A percentile compares a stretch with the other conserved stretches of the same genome.
Evolutionary conservation across 2,888 invertebrate species (phyloP).

Genomic region (Tachina grossa): DNA sequence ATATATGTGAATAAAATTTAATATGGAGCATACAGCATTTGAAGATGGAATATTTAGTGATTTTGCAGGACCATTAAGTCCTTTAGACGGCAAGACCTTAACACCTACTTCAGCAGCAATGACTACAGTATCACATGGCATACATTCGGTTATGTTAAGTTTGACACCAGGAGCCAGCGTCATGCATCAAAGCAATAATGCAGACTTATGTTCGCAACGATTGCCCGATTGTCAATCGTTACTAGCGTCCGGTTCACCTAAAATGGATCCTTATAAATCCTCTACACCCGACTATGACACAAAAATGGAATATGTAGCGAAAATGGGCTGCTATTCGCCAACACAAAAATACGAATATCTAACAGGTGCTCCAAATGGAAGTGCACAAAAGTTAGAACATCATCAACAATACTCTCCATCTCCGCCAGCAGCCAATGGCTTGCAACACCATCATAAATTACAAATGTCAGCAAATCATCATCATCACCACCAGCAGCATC

Average conservation of each 20-base stretch:
- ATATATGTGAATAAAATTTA: constrained; percentile 15
- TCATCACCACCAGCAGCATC: constrained; percentile 63
- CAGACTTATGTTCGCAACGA: constrained; percentile 79
- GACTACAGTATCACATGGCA: constrained; percentile 83
- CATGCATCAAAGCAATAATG: constrained; percentile 74
- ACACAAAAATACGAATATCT: constrained; percentile 82
- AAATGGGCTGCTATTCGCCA: constrained; percentile 82
- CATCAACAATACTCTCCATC: constrained; percentile 79
- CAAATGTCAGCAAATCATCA: constrained; percentile 59
- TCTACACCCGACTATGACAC: constrained; percentile 78
- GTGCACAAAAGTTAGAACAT: constrained; percentile 76
- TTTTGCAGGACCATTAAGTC: constrained; percentile 86
- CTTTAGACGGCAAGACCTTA: constrained; percentile 82
- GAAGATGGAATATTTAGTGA: constrained; percentile 92
- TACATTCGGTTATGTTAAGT: constrained; percentile 87
- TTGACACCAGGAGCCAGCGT: constrained; percentile 80
- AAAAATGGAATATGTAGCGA: constrained; percentile 81
- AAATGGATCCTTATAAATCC: constrained; percentile 79
- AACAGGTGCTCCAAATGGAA: constrained; percentile 63
- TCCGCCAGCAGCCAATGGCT: constrained; percentile 73
- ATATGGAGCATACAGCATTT: constrained; percentile 88
- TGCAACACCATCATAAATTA: constrained; percentile 73
- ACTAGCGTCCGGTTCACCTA: constrained; percentile 81
- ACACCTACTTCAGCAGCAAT: constrained; percentile 81
- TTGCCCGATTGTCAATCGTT: constrained; percentile 82